phyloP scores from a whole-genome alignment of 1,140 invertebrate genomes.

The Manduca sexta region DNA sequence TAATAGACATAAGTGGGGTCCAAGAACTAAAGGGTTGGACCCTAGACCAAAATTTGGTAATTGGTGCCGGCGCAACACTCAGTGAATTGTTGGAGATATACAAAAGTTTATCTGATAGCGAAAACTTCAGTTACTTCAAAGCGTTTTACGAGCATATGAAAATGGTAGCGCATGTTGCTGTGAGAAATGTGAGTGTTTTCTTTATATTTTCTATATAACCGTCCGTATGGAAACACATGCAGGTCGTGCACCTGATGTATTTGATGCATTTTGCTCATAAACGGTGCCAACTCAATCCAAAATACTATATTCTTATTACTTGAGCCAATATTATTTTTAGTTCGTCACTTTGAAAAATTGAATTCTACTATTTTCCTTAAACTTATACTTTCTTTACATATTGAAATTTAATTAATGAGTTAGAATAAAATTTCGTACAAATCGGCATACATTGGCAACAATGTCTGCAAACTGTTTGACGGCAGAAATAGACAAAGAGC shows the following conservation, averaged over 20 bases:
- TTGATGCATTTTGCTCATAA: neutral
- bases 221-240: neutral
- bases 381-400: too few relatives aligned
- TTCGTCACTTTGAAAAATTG: too few relatives aligned
- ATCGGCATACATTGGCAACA: neutral
- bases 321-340: too few relatives aligned
- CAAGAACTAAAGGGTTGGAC: conserved; percentile 75
- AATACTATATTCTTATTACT: too few relatives aligned
- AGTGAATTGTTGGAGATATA: conserved; percentile 77
- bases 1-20: conserved; percentile 82
- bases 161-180: conserved; percentile 79
- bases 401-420: too few relatives aligned
- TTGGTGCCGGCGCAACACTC: conserved; percentile 79
- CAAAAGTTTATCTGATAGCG: conserved; percentile 60
- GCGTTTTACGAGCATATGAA: conserved; percentile 73
- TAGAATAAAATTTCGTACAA: neutral
- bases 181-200: conserved; percentile 75
- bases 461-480: too few relatives aligned
- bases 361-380: too few relatives aligned
- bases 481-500: too few relatives aligned
- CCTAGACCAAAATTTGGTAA: conserved; percentile 69
- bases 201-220: conserved; percentile 24
- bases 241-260: neutral
- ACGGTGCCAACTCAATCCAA: neutral
- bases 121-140: conserved; percentile 58